Base-by-base conservation (phyloP, 2,113 vertebrate genomes). In the Ciconia maguari region DNA sequence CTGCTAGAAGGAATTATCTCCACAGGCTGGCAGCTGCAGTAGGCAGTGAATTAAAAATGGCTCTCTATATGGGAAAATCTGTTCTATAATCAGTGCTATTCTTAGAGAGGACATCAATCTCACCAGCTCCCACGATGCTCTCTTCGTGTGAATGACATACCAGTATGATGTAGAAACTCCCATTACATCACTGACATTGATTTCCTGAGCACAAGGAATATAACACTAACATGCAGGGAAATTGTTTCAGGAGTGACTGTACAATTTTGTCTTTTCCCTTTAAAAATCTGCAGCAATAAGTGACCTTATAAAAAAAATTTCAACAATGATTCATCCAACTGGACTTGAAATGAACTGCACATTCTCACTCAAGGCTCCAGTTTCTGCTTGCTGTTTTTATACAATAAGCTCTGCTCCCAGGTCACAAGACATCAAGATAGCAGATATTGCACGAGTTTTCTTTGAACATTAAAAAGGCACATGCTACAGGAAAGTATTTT, bases 1-100 rank as follows among this genome's bases (percentile, higher is more conserved):
- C 98, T 97, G 97, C 98, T 98, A 97, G 98, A 97, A 98, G 98
- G 98, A 98, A 98, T 98, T 98, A 98, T 98, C 98, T 98, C 98
- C 29, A 49, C 96, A 98, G 98, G 98, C 98, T 98, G 98, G 98
- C 98, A 98, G 98, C 98, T 98, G 98, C 97, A 98, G 97, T 97
- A 98, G 98, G 98, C 98, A 98, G 98, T 97, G 98, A 98, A 98
- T 99, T 98, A 99, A 99, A 99, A 99, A 98, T 98, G 98, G 98
- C 97, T 98, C 98, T 98, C 97, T 98, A 97, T 97, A 98, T 98
- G 98, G 98, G 98, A 98, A 98, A 98, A 98, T 98, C 97, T 98
- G 98, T 98, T 97, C 98, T 97, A 97, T 98, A 98, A 98, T 98
- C 98, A 98, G 97, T 96, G 97, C 98, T 98, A 98, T 99, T 98